Evolutionary conservation across 2,888 invertebrate species (phyloP), one percentile per base, ranked within the genome.

Genomic region (Yponomeuta cagnagella): DNA sequence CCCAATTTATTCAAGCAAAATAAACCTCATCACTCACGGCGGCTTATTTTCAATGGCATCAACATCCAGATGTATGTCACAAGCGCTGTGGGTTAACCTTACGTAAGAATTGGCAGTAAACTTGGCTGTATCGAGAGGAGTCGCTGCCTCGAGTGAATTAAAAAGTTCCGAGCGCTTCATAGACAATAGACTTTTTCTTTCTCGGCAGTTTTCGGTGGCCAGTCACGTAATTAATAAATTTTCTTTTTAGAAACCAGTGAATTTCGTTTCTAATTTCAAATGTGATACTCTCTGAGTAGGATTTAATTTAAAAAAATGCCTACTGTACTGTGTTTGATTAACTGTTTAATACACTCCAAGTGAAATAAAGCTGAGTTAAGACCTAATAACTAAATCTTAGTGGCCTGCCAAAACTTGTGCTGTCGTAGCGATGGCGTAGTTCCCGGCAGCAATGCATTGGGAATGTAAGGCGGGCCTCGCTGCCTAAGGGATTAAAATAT

Each of bases 1-100:
- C 37, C 15, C 70, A 70, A 70, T 70, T 70, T 70, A 70, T 70
- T 70, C 70, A 37, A 63, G 70, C 37, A 70, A 63, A 70, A 70
- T 70, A 70, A 70, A 63, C 70, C 63, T 70, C 63, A 33, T 37
- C 58, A 69, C 58, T 69, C 69, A 58, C 69, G 30, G 52, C 48
- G 58, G 69, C 69, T 69, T 69, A 69, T 69, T 69, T 69, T 30
- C 52, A 15, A 30, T 69, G 69, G 52, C 69, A 69, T 33, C 31
- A 69, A 69, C 52, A 68, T 43, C 43, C 6, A 4, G 1, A 43
- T 6, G 68, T 68, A 43, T 68, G 15, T 48, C n/a, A 12, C 43
- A 37, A 68, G 48, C 9, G 30, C 30, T 9, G 23, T n/a, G 52
- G 12, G 52, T 58, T 15, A 58, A 58, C 52, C 15, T 58, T 58